Conservation (phyloP, 2,888 invertebrate genomes). For the Cremastobaeus sp. region DNA sequence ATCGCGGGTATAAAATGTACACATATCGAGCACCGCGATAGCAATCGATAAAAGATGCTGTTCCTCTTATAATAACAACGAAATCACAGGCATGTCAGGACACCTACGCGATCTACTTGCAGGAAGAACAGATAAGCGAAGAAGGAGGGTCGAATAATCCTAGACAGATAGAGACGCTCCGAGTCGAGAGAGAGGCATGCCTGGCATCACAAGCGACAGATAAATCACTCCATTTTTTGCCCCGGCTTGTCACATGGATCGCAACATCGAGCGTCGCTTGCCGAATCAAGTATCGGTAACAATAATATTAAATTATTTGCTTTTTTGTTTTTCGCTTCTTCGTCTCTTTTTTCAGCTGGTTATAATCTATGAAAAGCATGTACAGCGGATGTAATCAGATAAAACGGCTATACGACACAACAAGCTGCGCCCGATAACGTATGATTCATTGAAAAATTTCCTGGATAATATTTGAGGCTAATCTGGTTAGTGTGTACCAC, state of each 20-base stretch:
- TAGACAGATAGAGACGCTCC: constrained; percentile 52
- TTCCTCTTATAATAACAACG: constrained; percentile 56
- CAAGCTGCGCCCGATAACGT: too few relatives aligned
- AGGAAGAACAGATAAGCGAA: constrained; percentile 44
- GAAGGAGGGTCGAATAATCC: constrained; percentile 52
- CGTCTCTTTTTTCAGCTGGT: too few relatives aligned
- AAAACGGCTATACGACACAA: too few relatives aligned
- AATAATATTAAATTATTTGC: too few relatives aligned
- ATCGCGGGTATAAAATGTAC: constrained; percentile 40
- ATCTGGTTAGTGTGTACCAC: too few relatives aligned
- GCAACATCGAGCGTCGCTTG: constrained; percentile 7
- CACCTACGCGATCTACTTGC: constrained; percentile 54
- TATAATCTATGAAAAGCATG: too few relatives aligned
- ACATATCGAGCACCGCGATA: constrained; percentile 50
- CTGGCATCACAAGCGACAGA: constrained; percentile 49
- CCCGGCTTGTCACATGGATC: constrained; percentile 36
- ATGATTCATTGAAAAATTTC: too few relatives aligned
- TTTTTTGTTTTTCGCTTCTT: too few relatives aligned
- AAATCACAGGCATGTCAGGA: constrained; percentile 54
- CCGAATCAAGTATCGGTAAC: constrained; percentile 21
- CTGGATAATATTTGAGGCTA: too few relatives aligned
- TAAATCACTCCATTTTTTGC: constrained; percentile 53
- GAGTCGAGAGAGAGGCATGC: constrained; percentile 15
- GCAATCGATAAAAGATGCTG: constrained; percentile 55
- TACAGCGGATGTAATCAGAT: too few relatives aligned